Conservation (phyloP, 2,888 invertebrate species). For the Drosophila cracens region DNA sequence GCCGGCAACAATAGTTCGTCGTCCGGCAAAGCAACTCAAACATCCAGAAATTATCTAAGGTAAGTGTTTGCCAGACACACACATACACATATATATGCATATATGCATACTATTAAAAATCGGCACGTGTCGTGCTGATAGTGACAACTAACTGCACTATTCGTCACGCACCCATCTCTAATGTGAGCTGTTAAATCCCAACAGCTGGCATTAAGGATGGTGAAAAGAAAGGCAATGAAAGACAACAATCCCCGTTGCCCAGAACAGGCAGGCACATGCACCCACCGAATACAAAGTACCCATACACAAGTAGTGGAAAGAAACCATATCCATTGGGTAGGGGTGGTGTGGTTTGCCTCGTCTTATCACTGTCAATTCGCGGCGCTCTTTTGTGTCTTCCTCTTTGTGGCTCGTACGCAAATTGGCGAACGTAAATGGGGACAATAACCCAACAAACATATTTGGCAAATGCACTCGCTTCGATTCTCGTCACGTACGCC, state of each 20-base stretch:
- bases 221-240: conserved; percentile 48
- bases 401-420: conserved; percentile 66
- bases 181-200: conserved; percentile 18
- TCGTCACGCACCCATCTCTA: conserved; percentile 39
- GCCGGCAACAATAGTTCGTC: conserved; percentile 71
- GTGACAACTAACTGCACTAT: conserved; percentile 2
- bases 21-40: conserved; percentile 74
- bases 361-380: conserved; percentile 35
- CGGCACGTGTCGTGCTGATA: conserved; percentile 46
- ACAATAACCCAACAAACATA: conserved; percentile 72
- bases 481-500: conserved; percentile 66
- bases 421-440: conserved; percentile 69
- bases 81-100: conserved; percentile 13
- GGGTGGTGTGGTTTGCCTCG: conserved; percentile 20
- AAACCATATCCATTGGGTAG: conserved; percentile 60
- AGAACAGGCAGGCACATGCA: conserved; percentile 41
- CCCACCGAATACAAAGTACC: conserved; percentile 13
- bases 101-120: conserved; percentile 17
- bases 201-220: conserved; percentile 64
- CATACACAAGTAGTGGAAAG: conserved; percentile 36
- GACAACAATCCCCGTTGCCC: conserved; percentile 13
- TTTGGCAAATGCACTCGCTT: conserved; percentile 49
- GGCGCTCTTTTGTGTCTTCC: conserved; percentile 46
- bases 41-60: conserved; percentile 84
- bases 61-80: conserved; percentile 66